Percentiles rank a stretch among this genome's conserved stretches.
phyloP scores from a whole-genome alignment of 1,140 invertebrate species.

The Marisa cornuarietis region DNA sequence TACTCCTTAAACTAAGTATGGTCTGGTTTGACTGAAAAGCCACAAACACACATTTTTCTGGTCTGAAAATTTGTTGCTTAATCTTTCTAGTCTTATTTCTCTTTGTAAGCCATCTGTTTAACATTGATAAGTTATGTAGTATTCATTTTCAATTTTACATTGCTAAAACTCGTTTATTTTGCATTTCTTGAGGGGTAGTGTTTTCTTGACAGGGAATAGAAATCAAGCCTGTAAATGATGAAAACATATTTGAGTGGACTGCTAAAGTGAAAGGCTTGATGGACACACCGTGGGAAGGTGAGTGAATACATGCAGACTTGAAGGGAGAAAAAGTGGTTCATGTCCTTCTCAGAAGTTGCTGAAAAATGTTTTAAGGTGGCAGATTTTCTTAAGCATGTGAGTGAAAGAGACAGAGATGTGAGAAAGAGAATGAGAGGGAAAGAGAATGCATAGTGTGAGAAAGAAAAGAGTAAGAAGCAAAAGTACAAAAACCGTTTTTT shows the following conservation, averaged over 20 bases:
- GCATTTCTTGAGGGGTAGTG: neutral
- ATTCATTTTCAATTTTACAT: too few relatives aligned
- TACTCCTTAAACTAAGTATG: too few relatives aligned
- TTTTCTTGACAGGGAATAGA: conserved; percentile 56
- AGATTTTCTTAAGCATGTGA: neutral
- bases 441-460: neutral
- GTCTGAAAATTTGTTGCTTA: too few relatives aligned
- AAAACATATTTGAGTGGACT: conserved; percentile 61
- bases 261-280: conserved; percentile 57
- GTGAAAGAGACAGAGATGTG: neutral
- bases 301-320: neutral
- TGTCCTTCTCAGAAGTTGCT: neutral
- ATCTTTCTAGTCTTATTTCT: too few relatives aligned
- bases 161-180: too few relatives aligned
- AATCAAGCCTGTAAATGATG: conserved; percentile 47
- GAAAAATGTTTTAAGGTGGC: neutral
- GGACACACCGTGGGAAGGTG: conserved; percentile 62
- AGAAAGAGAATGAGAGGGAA: neutral
- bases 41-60: too few relatives aligned
- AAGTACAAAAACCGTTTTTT: too few relatives aligned
- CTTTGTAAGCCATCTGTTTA: too few relatives aligned
- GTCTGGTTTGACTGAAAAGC: too few relatives aligned
- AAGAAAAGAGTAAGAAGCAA: too few relatives aligned
- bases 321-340: neutral
- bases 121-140: too few relatives aligned